These are phyloP conservation scores for Loripinus fragilis DNA, from an alignment of 2,888 invertebrate genomes.

Conservation along the genomic window DNA sequence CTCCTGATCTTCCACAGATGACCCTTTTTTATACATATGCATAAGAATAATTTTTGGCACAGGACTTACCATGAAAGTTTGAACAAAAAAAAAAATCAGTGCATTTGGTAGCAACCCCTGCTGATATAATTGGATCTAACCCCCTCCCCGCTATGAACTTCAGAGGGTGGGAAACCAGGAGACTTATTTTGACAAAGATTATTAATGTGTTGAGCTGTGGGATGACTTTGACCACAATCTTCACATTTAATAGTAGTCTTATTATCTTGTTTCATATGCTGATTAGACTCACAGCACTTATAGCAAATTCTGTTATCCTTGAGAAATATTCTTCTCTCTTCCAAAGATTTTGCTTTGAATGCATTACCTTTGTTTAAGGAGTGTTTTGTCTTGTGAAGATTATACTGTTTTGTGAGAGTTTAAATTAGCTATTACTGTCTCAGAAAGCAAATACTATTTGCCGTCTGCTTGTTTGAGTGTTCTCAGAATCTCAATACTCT, in stretches of 20 bases:
- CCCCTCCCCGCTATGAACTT: background rate
- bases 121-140: background rate
- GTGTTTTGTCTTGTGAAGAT: background rate
- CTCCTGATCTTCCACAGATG: constrained; percentile 24
- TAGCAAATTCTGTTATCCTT: background rate
- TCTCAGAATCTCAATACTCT: background rate
- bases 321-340: background rate
- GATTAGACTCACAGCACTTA: background rate
- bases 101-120: background rate
- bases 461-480: background rate
- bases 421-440: background rate
- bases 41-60: background rate
- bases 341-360: background rate
- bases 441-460: background rate
- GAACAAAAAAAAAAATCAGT: background rate
- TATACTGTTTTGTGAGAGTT: background rate
- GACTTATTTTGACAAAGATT: background rate
- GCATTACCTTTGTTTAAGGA: background rate
- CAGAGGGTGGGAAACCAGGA: background rate
- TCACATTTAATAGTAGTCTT: background rate
- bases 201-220: background rate
- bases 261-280: background rate
- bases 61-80: background rate
- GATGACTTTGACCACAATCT: background rate
- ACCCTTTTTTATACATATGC: too few species aligned